phyloP scores from a whole-genome alignment of 2,888 invertebrate genomes.

The Orthonevra nobilis region DNA sequence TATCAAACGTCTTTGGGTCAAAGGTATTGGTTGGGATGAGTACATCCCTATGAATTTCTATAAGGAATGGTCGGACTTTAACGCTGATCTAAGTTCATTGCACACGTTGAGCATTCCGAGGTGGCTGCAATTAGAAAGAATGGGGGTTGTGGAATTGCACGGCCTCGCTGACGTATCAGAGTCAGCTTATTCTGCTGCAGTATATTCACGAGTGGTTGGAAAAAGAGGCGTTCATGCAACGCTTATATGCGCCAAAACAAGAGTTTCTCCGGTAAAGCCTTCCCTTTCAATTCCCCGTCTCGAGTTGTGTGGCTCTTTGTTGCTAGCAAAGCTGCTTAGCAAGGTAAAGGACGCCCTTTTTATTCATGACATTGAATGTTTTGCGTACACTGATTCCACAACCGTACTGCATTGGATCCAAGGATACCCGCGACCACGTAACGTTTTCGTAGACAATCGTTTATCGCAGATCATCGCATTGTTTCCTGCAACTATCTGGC shows the following conservation, averaged over 20 bases:
- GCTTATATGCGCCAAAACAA: slow-evolving; percentile 25
- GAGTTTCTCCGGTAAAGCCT: slow-evolving; percentile 15
- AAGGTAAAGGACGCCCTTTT: slow-evolving; percentile 21
- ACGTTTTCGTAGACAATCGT: slow-evolving; percentile 39
- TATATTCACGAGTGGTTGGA: slow-evolving; percentile 16
- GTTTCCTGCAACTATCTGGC: slow-evolving; percentile 29
- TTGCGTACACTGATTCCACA: slow-evolving; percentile 32
- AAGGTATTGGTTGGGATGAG: slow-evolving; percentile 26
- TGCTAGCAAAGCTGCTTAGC: slow-evolving; percentile 15
- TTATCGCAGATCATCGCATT: slow-evolving; percentile 16
- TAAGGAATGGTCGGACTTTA: slow-evolving; percentile 14
- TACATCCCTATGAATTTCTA: background rate
- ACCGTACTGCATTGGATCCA: slow-evolving; percentile 36
- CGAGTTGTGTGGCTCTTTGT: slow-evolving; percentile 28
- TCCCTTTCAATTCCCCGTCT: slow-evolving; percentile 17
- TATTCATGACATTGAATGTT: background rate
- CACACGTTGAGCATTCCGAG: background rate
- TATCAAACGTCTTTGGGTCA: slow-evolving; percentile 9
- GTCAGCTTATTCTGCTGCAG: slow-evolving; percentile 33
- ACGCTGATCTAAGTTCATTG: background rate
- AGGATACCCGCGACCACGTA: slow-evolving; percentile 37
- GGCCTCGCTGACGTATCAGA: slow-evolving; percentile 22
- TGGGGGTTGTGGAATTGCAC: slow-evolving; percentile 12
- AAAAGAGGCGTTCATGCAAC: background rate
- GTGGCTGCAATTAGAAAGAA: slow-evolving; percentile 67